Conservation (phyloP, 2,113 vertebrate genomes). For the Calcarius ornatus region DNA sequence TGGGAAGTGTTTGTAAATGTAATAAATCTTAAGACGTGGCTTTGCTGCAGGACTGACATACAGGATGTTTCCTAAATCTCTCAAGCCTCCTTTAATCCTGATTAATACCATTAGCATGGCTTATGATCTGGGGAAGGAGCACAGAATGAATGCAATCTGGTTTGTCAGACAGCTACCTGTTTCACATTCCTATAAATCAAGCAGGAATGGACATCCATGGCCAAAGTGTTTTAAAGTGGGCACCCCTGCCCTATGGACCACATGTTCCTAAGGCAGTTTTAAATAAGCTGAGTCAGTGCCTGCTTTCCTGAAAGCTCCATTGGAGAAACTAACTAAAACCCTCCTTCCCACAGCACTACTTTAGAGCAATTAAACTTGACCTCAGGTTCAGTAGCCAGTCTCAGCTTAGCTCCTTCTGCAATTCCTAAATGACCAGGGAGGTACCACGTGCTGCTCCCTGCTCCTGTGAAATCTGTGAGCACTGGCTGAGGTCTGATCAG, state of each 20-base stretch:
- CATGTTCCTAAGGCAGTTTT: neutral
- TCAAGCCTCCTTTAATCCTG: slow-evolving; percentile 32
- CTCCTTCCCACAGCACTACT: neutral
- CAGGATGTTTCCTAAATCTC: slow-evolving; percentile 16
- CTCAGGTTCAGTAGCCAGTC: neutral
- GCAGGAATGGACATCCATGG: neutral
- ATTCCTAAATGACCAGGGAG: neutral
- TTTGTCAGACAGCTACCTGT: neutral
- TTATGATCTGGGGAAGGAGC: neutral
- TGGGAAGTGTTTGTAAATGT: neutral
- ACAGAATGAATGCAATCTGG: neutral
- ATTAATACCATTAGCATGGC: slow-evolving; percentile 30
- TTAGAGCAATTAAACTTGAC: neutral
- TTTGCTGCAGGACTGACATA: slow-evolving; percentile 20
- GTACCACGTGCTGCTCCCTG: neutral
- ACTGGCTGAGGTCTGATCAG: neutral
- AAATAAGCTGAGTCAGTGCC: neutral
- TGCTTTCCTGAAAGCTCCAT: neutral
- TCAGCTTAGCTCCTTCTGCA: neutral
- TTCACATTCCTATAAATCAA: neutral
- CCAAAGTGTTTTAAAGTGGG: neutral
- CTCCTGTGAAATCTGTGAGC: neutral
- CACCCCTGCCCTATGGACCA: neutral
- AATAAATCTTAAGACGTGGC: neutral
- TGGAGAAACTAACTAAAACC: neutral